A percentile compares a stretch with the other conserved stretches of the same genome.
phyloP scores from a whole-genome alignment of 2,113 vertebrate species.

The Lophius piscatorius region DNA sequence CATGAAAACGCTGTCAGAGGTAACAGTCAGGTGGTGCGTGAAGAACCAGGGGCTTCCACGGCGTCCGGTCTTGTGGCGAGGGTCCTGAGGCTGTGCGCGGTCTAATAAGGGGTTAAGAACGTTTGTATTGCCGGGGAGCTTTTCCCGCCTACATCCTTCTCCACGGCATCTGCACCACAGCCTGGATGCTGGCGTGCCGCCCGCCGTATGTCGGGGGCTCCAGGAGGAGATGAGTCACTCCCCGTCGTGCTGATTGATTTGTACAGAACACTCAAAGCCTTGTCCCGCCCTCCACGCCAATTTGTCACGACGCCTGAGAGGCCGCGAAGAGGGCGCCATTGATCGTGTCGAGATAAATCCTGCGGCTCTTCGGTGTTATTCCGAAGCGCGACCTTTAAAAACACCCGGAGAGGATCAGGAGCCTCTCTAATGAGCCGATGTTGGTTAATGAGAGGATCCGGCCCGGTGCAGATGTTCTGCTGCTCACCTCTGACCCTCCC shows the following conservation, averaged over 20 bases:
- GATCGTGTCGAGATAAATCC: neutral
- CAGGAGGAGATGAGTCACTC: conserved; percentile 54
- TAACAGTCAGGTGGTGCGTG: neutral
- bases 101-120: conserved; percentile 37
- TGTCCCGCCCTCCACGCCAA: conserved; percentile 2
- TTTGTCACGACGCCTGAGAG: conserved; percentile 27
- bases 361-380: too few species aligned
- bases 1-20: too few species aligned
- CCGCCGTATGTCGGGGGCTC: conserved; percentile 46
- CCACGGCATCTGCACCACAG: conserved; percentile 30
- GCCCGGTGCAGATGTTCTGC: conserved; percentile 54
- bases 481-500: neutral
- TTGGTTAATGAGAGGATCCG: conserved; percentile 27
- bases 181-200: conserved; percentile 50
- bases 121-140: conserved; percentile 21
- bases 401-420: neutral
- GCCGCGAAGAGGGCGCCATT: neutral
- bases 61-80: neutral
- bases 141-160: conserved; percentile 28
- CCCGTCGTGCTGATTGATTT: conserved; percentile 43
- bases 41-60: neutral
- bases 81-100: conserved; percentile 24
- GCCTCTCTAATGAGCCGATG: conserved; percentile 30
- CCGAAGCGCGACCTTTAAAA: conserved; percentile 20
- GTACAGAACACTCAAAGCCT: conserved; percentile 27